phyloP scores from a whole-genome alignment of 53 echinoderm and acorn worm species.

The Pentamera pediparva region DNA sequence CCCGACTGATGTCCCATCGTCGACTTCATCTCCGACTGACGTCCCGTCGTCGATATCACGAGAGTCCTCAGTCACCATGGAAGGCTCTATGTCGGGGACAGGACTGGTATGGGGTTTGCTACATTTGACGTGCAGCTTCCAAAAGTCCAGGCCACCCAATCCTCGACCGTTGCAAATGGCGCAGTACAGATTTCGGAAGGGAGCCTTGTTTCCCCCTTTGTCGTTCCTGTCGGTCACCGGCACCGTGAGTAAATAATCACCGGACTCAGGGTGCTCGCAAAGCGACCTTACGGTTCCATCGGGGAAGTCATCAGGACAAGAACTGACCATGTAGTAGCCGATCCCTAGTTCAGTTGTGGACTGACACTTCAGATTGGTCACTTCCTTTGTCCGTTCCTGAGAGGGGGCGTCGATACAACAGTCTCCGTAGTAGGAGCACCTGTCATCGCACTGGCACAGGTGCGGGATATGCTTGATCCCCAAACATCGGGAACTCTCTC shows the following conservation, averaged over 20 bases:
- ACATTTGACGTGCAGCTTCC: background rate
- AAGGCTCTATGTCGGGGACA: background rate
- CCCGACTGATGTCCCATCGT: no score
- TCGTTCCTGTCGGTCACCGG: slow-evolving; percentile 13
- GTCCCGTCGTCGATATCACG: background rate
- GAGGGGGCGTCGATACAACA: slow-evolving; percentile 7
- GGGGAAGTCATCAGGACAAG: slow-evolving; percentile 18
- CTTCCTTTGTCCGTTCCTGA: background rate
- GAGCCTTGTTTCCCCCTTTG: slow-evolving; percentile 5
- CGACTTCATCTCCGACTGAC: no score
- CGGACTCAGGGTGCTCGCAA: slow-evolving; percentile 11
- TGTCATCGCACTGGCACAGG: slow-evolving; percentile 3
- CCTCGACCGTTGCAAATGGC: slow-evolving; percentile 28
- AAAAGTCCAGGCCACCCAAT: background rate
- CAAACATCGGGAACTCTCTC: no score
- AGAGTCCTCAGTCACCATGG: background rate
- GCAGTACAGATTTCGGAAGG: slow-evolving; percentile 37
- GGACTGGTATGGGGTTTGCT: background rate
- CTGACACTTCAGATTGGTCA: background rate
- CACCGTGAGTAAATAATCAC: background rate
- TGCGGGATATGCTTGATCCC: no score
- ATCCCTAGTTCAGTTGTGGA: background rate
- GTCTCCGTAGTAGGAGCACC: slow-evolving; percentile 7
- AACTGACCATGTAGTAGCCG: slow-evolving; percentile 29
- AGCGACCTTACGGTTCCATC: background rate